Evolutionary conservation across 1,140 invertebrate species (phyloP).

Genomic region (Ceratosolen solmsi): DNA sequence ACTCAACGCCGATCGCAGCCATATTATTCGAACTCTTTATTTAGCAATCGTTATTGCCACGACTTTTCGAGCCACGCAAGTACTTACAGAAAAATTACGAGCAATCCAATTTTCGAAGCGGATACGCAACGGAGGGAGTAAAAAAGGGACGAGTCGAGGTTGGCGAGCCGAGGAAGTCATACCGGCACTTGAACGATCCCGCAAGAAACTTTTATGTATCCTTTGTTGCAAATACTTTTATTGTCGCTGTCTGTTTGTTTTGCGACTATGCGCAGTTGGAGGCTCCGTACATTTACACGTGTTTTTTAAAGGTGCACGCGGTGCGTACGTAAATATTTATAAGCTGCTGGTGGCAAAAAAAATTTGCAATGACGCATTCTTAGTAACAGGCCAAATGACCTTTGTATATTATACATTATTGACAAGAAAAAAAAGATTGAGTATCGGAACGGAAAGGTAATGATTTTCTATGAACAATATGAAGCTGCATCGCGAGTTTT

Average conservation of each 20-base stretch:
- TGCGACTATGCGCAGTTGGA: not conserved
- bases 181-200: not conserved
- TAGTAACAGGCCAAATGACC: too few relatives aligned
- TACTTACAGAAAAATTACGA: slow-evolving; percentile 61
- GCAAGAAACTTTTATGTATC: slow-evolving; percentile 35
- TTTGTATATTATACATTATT: too few relatives aligned
- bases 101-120: slow-evolving; percentile 61
- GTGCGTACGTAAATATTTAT: not conserved
- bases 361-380: too few relatives aligned
- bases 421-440: too few relatives aligned
- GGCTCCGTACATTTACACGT: not conserved
- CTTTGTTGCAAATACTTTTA: slow-evolving; percentile 31
- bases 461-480: too few relatives aligned
- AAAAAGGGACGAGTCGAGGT: not conserved
- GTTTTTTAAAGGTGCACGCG: not conserved
- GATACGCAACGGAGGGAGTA: not conserved
- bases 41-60: slow-evolving; percentile 62
- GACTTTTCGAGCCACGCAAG: slow-evolving; percentile 57
- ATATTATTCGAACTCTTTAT: slow-evolving; percentile 61
- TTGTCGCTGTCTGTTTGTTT: not conserved
- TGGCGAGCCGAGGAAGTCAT: not conserved
- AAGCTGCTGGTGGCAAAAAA: not conserved
- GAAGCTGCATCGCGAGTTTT: not conserved
- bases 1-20: slow-evolving; percentile 47
- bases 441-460: too few relatives aligned